These are phyloP conservation scores for Scomber japonicus DNA, from an alignment of 2,113 vertebrate genomes.

Conservation along the genomic window DNA sequence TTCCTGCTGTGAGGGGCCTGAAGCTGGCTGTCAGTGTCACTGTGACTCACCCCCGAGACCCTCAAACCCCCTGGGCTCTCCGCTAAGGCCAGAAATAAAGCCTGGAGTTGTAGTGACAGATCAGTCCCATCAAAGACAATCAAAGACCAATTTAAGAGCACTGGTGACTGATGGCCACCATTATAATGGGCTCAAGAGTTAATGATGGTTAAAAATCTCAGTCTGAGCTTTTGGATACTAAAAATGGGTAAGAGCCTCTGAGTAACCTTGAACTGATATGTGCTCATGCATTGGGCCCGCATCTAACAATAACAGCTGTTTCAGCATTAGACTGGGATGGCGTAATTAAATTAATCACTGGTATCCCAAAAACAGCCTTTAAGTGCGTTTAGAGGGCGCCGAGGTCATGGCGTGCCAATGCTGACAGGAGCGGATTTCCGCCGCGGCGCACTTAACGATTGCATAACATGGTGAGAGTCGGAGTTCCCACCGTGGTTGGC, in stretches of 20 bases:
- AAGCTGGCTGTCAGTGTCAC: constrained; percentile 37
- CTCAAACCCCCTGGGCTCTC: constrained; percentile 3
- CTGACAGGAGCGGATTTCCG: constrained; percentile 72
- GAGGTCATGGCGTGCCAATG: constrained; percentile 69
- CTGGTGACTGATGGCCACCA: not conserved
- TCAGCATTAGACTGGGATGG: not conserved
- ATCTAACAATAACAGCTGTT: not conserved
- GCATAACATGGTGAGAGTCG: constrained; percentile 67
- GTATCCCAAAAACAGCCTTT: constrained; percentile 5
- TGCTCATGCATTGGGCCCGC: not conserved
- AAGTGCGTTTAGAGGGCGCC: constrained; percentile 73
- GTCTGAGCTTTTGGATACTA: not conserved
- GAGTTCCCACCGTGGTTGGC: constrained; percentile 56
- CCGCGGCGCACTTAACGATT: constrained; percentile 69
- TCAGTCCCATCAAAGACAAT: not conserved
- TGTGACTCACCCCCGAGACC: constrained; percentile 50
- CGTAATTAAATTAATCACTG: not conserved
- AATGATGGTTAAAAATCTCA: constrained; percentile 10
- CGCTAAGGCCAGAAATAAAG: constrained; percentile 37
- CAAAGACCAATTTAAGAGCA: not conserved
- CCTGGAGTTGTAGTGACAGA: constrained; percentile 4
- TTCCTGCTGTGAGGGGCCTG: constrained; percentile 36
- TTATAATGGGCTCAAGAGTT: not conserved
- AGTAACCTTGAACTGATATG: constrained; percentile 53
- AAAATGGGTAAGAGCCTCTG: not conserved